Base-by-base conservation (phyloP, 2,113 vertebrate species). In the Panthera uncia region DNA sequence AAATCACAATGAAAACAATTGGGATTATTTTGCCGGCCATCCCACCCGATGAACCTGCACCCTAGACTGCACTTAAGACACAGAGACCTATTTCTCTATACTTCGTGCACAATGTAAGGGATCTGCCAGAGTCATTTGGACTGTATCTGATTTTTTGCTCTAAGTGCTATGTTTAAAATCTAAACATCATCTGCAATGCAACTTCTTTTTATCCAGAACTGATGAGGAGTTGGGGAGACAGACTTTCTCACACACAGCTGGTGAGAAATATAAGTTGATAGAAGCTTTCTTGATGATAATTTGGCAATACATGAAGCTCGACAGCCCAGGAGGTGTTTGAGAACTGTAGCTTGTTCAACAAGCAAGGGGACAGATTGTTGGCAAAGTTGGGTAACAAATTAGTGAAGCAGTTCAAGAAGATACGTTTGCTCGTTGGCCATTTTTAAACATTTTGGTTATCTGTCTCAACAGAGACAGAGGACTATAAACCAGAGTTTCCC, bases 341-440 rank as follows among this genome's bases (percentile, higher is more conserved):
- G 96, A 94, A 68, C 84, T 33, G 21, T 61, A 76, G 23, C 50
- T 92, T n/a, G 5, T 81, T 94, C 76, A 76, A 63, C 45, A 85
- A 93, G 57, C 69, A 48, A 50, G 86, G 57, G 91, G 85, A 91
- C 74, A 94, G 95, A 90, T 61, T 94, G n/a, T 90, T 96, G 78
- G 91, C 52, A 79, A 82, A 45, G 76, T 71, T 94, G 63, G 76
- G 50, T 63, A 89, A 81, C 95, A 95, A 78, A 48, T 96, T 36
- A 50, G 27, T 36, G 71, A 81, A 66, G 57, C 57, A n/a, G 80
- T 88, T 89, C 33, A 36, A 83, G 33, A 91, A 91, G 78, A 65
- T 41, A 88, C 50, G 33, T 15, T 69, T 95, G 31, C 71, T 87
- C 48, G 38, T 23, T 90, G 41, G 76, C 57, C 65, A 63, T 57